phyloP scores from a whole-genome alignment of 2,113 vertebrate genomes.

The Kryptolebias marmoratus region DNA sequence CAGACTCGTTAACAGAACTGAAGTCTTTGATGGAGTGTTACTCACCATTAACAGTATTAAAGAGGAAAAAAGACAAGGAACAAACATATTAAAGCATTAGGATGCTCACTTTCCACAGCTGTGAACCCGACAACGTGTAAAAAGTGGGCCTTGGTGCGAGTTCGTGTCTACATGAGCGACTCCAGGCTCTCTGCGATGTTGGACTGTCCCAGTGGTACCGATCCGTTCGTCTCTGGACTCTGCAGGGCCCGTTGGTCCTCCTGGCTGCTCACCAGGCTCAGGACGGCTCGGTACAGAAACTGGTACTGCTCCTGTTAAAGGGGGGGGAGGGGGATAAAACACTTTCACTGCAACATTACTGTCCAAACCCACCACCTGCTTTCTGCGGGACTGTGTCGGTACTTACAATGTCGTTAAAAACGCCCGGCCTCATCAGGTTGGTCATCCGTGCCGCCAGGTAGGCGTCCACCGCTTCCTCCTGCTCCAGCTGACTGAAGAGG shows the following conservation, averaged over 20 bases:
- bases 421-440: constrained; percentile 94
- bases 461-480: constrained; percentile 89
- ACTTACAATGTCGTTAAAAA: constrained; percentile 94
- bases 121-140: neutral
- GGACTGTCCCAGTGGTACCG: constrained; percentile 84
- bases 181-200: constrained; percentile 91
- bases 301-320: constrained; percentile 91
- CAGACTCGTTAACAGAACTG: too few relatives aligned
- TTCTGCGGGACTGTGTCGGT: neutral
- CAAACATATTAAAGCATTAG: neutral
- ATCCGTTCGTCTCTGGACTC: constrained; percentile 91
- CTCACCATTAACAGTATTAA: neutral
- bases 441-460: constrained; percentile 95
- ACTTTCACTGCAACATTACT: neutral
- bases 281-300: constrained; percentile 93
- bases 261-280: constrained; percentile 93
- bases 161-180: constrained; percentile 80
- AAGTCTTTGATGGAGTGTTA: too few relatives aligned
- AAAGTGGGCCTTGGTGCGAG: neutral
- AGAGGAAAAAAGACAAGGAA: neutral
- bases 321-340: neutral
- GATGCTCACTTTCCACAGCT: constrained; percentile 14
- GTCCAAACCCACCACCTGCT: neutral
- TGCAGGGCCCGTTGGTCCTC: constrained; percentile 91
- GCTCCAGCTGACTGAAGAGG: constrained; percentile 89